phyloP scores from a whole-genome alignment of 64 coral and sea anemone genomes.

The Astreopora myriophthalma region DNA sequence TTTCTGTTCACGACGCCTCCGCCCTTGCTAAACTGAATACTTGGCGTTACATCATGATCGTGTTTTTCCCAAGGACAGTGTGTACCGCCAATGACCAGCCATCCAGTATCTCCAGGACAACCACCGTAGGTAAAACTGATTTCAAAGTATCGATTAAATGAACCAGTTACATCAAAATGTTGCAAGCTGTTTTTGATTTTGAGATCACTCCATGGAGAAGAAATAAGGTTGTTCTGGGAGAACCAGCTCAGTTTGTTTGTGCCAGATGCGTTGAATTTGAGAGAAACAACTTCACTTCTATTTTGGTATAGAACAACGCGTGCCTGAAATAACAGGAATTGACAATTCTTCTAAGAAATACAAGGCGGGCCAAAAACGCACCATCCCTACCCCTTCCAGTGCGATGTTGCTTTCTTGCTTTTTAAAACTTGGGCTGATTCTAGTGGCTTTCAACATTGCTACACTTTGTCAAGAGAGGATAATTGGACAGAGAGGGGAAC shows the following conservation, averaged over 20 bases:
- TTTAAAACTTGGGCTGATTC: too few relatives aligned
- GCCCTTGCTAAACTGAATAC: background rate
- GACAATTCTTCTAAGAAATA: background rate
- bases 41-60: background rate
- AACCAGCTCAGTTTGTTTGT: constrained; percentile 2
- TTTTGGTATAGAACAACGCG: background rate
- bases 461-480: too few relatives aligned
- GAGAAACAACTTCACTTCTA: background rate
- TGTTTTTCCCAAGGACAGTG: background rate
- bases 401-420: too few relatives aligned
- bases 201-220: constrained; percentile 23
- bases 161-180: background rate
- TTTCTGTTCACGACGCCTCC: background rate
- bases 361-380: background rate
- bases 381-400: too few relatives aligned
- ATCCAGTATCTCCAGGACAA: background rate
- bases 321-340: background rate
- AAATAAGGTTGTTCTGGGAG: background rate
- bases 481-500: too few relatives aligned
- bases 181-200: background rate
- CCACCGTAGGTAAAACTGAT: background rate
- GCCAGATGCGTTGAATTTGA: background rate
- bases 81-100: background rate
- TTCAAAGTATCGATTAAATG: background rate
- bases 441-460: too few relatives aligned